Conservation (phyloP, 2,113 vertebrate genomes). For the Lampris incognitus region DNA sequence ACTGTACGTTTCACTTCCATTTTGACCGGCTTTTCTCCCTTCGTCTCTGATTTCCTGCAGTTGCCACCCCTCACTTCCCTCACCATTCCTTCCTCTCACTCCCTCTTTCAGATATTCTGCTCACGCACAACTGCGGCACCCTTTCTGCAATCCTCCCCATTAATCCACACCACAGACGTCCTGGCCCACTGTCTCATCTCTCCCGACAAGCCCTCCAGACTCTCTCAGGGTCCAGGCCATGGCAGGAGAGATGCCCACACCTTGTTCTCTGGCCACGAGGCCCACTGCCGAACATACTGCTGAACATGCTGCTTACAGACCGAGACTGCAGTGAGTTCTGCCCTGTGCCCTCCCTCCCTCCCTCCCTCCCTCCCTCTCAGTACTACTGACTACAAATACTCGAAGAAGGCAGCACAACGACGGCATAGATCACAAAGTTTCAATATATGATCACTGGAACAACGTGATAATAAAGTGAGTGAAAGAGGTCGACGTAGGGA, state of each 20-base stretch:
- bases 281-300: conserved; percentile 40
- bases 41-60: conserved; percentile 63
- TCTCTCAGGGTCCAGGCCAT: conserved; percentile 60
- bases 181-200: conserved; percentile 82
- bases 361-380: not conserved
- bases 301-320: conserved; percentile 36
- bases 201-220: conserved; percentile 70
- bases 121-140: conserved; percentile 91
- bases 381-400: conserved; percentile 25
- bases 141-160: conserved; percentile 88
- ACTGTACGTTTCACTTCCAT: conserved; percentile 45
- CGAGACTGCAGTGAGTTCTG: not conserved
- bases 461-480: not conserved
- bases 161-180: conserved; percentile 88
- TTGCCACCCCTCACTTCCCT: conserved; percentile 59
- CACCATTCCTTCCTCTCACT: conserved; percentile 66
- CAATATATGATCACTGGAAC: not conserved
- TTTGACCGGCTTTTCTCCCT: conserved; percentile 13
- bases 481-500: not conserved
- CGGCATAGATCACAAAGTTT: conserved; percentile 57
- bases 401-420: conserved; percentile 8
- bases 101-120: conserved; percentile 85
- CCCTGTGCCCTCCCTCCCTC: not conserved
- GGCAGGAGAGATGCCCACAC: conserved; percentile 28
- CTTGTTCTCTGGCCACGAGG: conserved; percentile 57